Evolutionary conservation across 2,797 vertebrate genomes (phyloP), one percentile per base, ranked within the genome.

Genomic region (Kryptolebias ocellatus): DNA sequence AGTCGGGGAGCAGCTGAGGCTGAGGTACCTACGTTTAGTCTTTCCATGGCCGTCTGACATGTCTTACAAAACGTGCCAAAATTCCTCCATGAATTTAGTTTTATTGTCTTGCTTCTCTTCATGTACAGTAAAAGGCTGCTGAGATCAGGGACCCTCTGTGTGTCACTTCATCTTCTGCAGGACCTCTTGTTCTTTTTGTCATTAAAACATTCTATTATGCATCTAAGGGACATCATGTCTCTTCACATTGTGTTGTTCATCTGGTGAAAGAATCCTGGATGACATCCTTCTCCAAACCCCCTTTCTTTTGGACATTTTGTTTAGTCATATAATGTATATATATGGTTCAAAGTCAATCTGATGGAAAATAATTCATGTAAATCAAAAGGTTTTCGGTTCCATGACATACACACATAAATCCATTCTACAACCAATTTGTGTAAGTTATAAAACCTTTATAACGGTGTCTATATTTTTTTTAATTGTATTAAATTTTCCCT

Each of bases 1-100:
- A 76, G 80, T 16, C 91, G 83, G 12, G 95, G 95, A 28, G 90
- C 85, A 14, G 81, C 89, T n/a, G 92, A 93, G 1, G 95, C 94
- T 0, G 94, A 95, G 93, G 95, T 95, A 86, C 5, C 1, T 4
- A 24, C 18, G 3, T 52, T 20, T 34, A 15, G 15, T 8, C 61
- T 37, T 56, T 57, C 18, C 39, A 4, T 14, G 46, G 20, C 28
- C 29, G 31, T 60, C 47, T 64, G 4, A 47, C 9, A 39, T 6
- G 42, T 64, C 24, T 18, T 28, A 44, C 5, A 17, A 20, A 55
- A 31, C 14, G 34, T 29, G 15, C 2, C 24, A 8, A n/a, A 49
- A 44, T 6, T 42, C 15, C 18, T 57, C 1, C 14, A 10, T 28
- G 24, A 8, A 31, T 52, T 31, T 31, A 59, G 0, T 17, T 9